phyloP scores from a whole-genome alignment of 2,888 invertebrate species.

The Tiliacea aurago region DNA sequence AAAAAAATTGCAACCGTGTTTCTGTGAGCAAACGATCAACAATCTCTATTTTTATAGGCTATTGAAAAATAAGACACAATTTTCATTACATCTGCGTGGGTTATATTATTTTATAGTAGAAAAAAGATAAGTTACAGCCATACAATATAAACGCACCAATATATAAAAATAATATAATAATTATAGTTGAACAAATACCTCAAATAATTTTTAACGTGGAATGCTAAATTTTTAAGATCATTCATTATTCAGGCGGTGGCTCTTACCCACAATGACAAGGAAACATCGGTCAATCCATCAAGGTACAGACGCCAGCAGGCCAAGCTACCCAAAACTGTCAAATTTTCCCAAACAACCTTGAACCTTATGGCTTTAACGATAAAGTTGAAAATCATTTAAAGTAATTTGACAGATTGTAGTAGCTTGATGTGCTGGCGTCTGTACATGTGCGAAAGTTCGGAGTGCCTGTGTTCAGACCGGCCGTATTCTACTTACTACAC shows the following conservation, averaged over 20 bases:
- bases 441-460: too few species aligned
- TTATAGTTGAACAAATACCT: conserved; percentile 55
- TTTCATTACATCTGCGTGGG: conserved; percentile 58
- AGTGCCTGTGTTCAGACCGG: too few species aligned
- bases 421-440: too few species aligned
- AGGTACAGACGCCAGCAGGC: too few species aligned
- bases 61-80: conserved; percentile 54
- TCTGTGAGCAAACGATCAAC: conserved; percentile 36
- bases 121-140: conserved; percentile 76
- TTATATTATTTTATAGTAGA: conserved; percentile 66
- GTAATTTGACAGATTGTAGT: too few species aligned
- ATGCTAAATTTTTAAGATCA: conserved; percentile 38
- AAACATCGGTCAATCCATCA: not conserved
- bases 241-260: not conserved
- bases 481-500: too few species aligned
- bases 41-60: conserved; percentile 30
- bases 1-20: conserved; percentile 6
- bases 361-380: too few species aligned
- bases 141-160: conserved; percentile 71
- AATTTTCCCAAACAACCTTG: too few species aligned
- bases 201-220: conserved; percentile 63
- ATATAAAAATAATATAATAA: conserved; percentile 56
- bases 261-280: not conserved
- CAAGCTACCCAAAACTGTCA: too few species aligned
- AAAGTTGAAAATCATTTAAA: too few species aligned